Evolutionary conservation across 2,797 vertebrate species (phyloP), one percentile per base, ranked within the genome.

Genomic region (Glossophaga mutica): DNA sequence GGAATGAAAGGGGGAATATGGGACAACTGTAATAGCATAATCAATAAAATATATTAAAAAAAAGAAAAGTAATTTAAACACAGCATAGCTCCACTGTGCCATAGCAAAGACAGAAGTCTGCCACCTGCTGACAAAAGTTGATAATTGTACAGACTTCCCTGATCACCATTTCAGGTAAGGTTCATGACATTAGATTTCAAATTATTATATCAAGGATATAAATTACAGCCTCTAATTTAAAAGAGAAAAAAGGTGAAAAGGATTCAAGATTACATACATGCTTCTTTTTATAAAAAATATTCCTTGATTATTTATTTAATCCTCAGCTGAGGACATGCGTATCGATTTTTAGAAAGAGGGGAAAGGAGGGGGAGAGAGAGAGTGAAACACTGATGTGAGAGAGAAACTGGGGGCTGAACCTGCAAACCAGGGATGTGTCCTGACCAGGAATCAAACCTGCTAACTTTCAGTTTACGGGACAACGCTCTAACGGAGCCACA

Each of bases 121-220:
- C 94, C 96, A 91, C 68, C 96, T 97, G 92, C 90, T 95, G 97
- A 78, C 74, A 78, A 42, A 86, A 86, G 94, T 52, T 37, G 1
- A 3, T 32, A 67, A 81, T 37, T 65, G 84, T 4, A 67, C 8
- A 52, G 14, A 67, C 76, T 52, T 88, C 50, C 10, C 29, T 9
- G 15, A 90, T 1, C 0, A 3, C 42, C 4, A 2, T 57, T 37
- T 85, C 73, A 81, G 59, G 22, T 8, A 92, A 81, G 68, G 70
- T 78, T 83, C 50, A 82, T 39, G 29, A 74, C 7, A 82, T 26
- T 90, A 68, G 21, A 91, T 81, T 95, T 93, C 42, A 93, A 91
- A 39, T 81, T 77, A 37, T 85, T 85, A 55, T 8, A 77, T 7
- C 34, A 3, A 85, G 67, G 29, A 68, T 42, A 74, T 12, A 94